Base-by-base conservation (phyloP, 2,113 vertebrate species). In the Stictonetta naevosa region DNA sequence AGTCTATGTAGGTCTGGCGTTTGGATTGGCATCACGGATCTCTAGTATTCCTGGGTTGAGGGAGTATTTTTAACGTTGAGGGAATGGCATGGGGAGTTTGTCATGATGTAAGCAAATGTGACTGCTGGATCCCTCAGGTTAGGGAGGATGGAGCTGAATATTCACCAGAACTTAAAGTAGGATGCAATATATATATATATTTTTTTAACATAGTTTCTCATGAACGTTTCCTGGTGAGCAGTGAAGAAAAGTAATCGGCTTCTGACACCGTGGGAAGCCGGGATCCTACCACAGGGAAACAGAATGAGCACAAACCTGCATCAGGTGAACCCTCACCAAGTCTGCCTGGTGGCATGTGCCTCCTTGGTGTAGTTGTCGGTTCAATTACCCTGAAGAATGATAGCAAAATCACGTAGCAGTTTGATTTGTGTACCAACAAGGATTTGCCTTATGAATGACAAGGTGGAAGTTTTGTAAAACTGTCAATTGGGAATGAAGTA, bases 401-500 rank as follows among this genome's bases (percentile, higher is more conserved):
- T 23, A 72, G 68, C 83, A 72, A 68, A 81, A 80, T 2, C 53
- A 3, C 7, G 10, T 64, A 64, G 69, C 31, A 82, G 67, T 55
- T 95, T 66, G 18, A 73, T 78, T 64, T 83, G 46, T 73, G 73
- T 73, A 17, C 64, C 38, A 44, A 52, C 44, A 52, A 76, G 64
- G 38, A 12, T 20, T 63, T 26, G 40, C 38, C 81, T 84, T 92
- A 67, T 77, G 88, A 91, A 75, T 81, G 81, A 59, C 66, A 59
- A 42, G 3, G 0, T 81, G 89, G 83, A 86, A 96, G 92, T 71
- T 59, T 0, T 55, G 60, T 91, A 74, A 85, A 95, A 81, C 50
- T 86, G 40, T 76, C 78, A 88, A 25, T 72, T 86, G 71, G 63
- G 73, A 40, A 74, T 67, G 87, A 93, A 92, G 63, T 26, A 68